Evolutionary conservation across 1,140 invertebrate genomes (phyloP).

Genomic region (Anadara kagoshimensis): DNA sequence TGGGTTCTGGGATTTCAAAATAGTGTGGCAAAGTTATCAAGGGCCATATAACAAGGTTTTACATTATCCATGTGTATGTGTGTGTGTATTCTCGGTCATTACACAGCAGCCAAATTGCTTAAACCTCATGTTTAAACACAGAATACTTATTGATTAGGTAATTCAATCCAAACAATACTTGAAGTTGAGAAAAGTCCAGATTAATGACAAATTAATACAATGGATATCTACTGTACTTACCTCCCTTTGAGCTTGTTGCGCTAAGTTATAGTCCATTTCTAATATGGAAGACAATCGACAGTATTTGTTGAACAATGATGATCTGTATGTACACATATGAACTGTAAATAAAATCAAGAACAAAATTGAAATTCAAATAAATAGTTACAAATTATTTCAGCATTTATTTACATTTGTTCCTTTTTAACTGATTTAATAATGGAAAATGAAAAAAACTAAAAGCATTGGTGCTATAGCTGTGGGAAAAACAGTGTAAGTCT

Average conservation of each 20-base stretch:
- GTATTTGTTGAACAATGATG: constrained; percentile 89
- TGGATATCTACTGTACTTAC: constrained; percentile 60
- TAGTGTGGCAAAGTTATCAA: too few relatives aligned
- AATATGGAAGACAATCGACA: constrained; percentile 92
- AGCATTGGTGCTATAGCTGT: too few relatives aligned
- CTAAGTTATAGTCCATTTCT: constrained; percentile 92
- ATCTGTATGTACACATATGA: constrained; percentile 81
- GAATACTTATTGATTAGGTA: too few relatives aligned
- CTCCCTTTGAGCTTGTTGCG: constrained; percentile 92
- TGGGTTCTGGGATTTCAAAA: too few relatives aligned
- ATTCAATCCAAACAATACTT: too few relatives aligned
- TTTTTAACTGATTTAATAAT: not conserved
- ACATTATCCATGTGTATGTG: too few relatives aligned
- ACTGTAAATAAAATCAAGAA: constrained; percentile 55
- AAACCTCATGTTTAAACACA: too few relatives aligned
- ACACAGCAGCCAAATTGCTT: too few relatives aligned
- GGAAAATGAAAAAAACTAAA: not conserved
- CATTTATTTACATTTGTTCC: not conserved
- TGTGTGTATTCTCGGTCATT: too few relatives aligned
- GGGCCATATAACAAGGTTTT: too few relatives aligned
- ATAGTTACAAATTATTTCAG: not conserved
- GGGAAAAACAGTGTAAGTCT: too few relatives aligned
- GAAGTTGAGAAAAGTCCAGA: too few relatives aligned
- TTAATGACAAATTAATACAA: not conserved
- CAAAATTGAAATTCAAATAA: not conserved